Base-by-base conservation (phyloP, 2,888 invertebrate species). In the Ommatoiulus sabulosus region DNA sequence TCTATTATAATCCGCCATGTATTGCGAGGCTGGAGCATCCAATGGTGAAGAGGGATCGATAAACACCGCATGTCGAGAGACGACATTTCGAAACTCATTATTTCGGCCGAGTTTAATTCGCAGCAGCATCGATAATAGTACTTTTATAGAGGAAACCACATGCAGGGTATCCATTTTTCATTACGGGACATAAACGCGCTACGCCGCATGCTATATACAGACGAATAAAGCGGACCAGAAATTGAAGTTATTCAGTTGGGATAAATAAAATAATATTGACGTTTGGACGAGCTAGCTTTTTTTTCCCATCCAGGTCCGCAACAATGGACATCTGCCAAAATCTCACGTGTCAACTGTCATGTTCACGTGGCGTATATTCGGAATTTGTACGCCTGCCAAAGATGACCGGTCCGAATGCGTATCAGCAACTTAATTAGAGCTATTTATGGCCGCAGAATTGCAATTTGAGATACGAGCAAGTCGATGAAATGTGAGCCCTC, bases 81-180 rank as follows among this genome's bases (percentile, higher is more conserved):
- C 63, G 63, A 63, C 63, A 63, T 63, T 63, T 63, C n/a, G n/a
- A 63, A 63, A 63, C 63, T 63, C 63, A 63, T 63, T 63, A 63
- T 63, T 63, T 63, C 20, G 63, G 4, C n/a, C 63, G n/a, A 63
- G 63, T 63, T 63, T 63, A 63, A 63, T 63, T 63, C 63, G 17
- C 63, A n/a, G 63, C 63, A 63, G 63, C 20, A 6, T 63, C 63
- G 63, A 63, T 63, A 63, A 63, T 63, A 4, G 63, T n/a, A 63
- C n/a, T 63, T 63, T 63, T 63, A 63, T 63, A 63, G 63, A 63
- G n/a, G 63, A 63, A 63, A 20, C 63, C 63, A 63, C 63, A 63
- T 63, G 63, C 63, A 63, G 63, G n/a, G 20, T n/a, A 63, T 63
- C 63, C 63, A 63, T 63, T 63, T 63, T 63, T 63, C 63, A 63